Percentiles rank a stretch among this genome's conserved stretches.
Evolutionary conservation across 2,113 vertebrate genomes (phyloP).

Genomic region (Anguilla japonica): DNA sequence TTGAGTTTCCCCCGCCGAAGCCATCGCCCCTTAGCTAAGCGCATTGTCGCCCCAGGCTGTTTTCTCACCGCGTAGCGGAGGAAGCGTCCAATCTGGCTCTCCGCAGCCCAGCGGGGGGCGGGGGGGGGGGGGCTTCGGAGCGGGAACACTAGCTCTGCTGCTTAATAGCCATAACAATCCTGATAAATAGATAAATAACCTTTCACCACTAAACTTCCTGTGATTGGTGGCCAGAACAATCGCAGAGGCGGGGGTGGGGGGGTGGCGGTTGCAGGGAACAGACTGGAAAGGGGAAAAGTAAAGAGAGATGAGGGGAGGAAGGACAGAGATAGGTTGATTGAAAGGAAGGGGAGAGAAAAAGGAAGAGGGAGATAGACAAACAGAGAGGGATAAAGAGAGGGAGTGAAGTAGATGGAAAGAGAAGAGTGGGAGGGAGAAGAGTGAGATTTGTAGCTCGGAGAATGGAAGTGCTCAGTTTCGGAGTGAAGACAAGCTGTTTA

Average conservation of each 20-base stretch:
- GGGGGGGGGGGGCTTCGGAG: too few species aligned
- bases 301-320: too few species aligned
- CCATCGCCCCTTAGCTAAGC: neutral
- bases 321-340: too few species aligned
- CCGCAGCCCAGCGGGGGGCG: conserved; percentile 14
- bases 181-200: conserved; percentile 50
- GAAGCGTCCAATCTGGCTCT: conserved; percentile 44
- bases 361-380: neutral
- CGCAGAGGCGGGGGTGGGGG: neutral
- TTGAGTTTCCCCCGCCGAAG: conserved; percentile 31
- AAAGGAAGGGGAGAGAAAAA: neutral
- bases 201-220: neutral
- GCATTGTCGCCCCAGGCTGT: conserved; percentile 18
- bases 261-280: too few species aligned
- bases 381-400: neutral
- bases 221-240: neutral
- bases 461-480: neutral
- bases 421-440: neutral
- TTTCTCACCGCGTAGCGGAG: conserved; percentile 39
- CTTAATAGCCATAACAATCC: conserved; percentile 46
- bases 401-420: neutral
- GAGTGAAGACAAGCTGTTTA: neutral
- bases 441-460: neutral
- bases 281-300: too few species aligned
- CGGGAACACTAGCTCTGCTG: conserved; percentile 13